Base-by-base conservation (phyloP, 1,140 invertebrate genomes). In the Pogonomyrmex californicus region DNA sequence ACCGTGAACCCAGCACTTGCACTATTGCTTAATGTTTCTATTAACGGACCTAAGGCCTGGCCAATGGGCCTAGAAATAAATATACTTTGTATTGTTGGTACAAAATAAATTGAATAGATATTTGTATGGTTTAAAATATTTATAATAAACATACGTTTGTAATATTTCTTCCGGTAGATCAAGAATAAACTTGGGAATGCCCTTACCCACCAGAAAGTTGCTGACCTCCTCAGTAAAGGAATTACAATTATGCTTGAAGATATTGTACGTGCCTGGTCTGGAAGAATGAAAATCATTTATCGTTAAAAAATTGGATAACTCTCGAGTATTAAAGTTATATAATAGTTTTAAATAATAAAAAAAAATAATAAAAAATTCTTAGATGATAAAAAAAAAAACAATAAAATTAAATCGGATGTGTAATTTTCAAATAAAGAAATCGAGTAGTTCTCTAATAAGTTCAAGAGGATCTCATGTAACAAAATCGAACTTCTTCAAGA, bases 241-340 rank as follows among this genome's bases (percentile, higher is more conserved):
- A 94, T 99, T 99, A 95, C 98, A 99, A 94, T 99, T 99, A 95
- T 99, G 98, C 83, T 96, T 96, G 75, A 99, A 96, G 54, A 99
- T 94, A 90, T 98, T 96, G 94, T 99, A 99, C 1, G 96, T 96
- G 2, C 95, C 95, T 1, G 96, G 96, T 65, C 98, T 98, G 95
- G 54, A 96, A 88, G 86, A 36, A 36, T 51, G 81, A 23, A 12
- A 33, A 44, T 56, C 38, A 1, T 10, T 70, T n/a, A 7, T 65
- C 30, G 33, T 4, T 23, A 12, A 73, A 71, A 62, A 49, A 58
- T 4, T 3, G 9, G 3, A 51, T 17, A 60, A 85, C 63, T 56
- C n/a, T 56, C 4, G 10, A 1, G 5, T n/a, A 54, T 12, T 3
- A 38, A 54, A 56, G 9, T 23, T 23, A 23, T 23, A 23, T 23